These are phyloP conservation scores for Andrena bicolor DNA, from an alignment of 2,888 invertebrate species.

Conservation along the genomic window DNA sequence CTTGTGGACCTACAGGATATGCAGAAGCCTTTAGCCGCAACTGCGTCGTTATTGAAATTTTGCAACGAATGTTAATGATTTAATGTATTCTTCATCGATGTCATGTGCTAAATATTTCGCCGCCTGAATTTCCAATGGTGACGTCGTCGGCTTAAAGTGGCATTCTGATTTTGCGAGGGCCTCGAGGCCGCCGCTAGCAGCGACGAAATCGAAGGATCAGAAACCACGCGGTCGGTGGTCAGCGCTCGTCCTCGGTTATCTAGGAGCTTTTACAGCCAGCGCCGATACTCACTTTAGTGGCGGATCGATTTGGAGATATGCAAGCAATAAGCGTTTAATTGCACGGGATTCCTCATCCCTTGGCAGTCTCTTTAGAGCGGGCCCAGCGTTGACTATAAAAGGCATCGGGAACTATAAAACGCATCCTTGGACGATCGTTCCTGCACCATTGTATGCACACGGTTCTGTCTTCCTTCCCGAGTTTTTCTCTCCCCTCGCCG, in stretches of 20 bases:
- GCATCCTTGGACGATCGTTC: conserved; percentile 84
- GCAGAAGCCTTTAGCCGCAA: background rate
- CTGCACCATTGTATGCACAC: conserved; percentile 81
- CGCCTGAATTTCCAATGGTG: background rate
- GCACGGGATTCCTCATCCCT: conserved; percentile 84
- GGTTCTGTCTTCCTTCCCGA: conserved; percentile 43
- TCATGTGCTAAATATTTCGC: no score
- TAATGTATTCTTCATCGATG: no score
- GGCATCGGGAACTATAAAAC: conserved; percentile 84
- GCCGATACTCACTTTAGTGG: conserved; percentile 84
- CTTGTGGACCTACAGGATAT: background rate
- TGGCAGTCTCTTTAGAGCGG: conserved; percentile 80
- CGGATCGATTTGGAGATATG: conserved; percentile 85
- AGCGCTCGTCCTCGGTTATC: conserved; percentile 75
- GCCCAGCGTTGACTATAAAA: conserved; percentile 82
- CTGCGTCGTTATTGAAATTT: background rate
- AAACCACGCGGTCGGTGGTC: conserved; percentile 64
- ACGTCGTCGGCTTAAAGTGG: background rate
- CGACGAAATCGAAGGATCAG: conserved; percentile 59
- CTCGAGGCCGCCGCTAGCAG: conserved; percentile 43
- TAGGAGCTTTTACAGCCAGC: conserved; percentile 83
- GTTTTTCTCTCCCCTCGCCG: conserved; percentile 39
- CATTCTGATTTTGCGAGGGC: conserved; percentile 22
- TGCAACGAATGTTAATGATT: background rate
- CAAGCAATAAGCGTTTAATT: conserved; percentile 85